phyloP scores from a whole-genome alignment of 2,888 invertebrate genomes.

The Hydropsyche betteni region DNA sequence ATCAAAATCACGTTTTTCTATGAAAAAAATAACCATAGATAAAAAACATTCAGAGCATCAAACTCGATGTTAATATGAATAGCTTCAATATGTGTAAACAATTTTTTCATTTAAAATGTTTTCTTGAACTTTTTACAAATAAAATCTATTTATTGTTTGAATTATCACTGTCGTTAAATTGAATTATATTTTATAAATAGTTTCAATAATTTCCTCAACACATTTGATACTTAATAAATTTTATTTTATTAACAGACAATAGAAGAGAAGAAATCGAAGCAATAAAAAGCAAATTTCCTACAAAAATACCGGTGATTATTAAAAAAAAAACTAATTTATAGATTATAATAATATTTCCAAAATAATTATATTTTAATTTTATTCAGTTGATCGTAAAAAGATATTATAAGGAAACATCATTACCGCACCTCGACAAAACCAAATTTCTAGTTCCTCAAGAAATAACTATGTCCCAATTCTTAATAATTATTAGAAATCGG shows the following conservation, averaged over 20 bases:
- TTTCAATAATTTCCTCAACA: too few species aligned
- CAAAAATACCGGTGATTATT: conserved; percentile 79
- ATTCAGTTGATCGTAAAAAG: conserved; percentile 83
- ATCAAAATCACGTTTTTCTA: too few species aligned
- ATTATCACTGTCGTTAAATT: too few species aligned
- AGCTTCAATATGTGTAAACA: too few species aligned
- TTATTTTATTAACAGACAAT: conserved; percentile 62
- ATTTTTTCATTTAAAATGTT: too few species aligned
- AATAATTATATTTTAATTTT: conserved; percentile 51
- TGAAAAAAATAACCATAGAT: too few species aligned
- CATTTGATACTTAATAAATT: neutral
- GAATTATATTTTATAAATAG: neutral
- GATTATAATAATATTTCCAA: neutral
- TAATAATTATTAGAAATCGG: conserved; percentile 75
- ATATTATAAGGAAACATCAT: conserved; percentile 78
- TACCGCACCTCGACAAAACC: conserved; percentile 82
- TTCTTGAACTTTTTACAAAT: too few species aligned
- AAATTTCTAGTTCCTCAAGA: conserved; percentile 91
- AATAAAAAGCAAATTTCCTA: conserved; percentile 80
- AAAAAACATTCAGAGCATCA: too few species aligned
- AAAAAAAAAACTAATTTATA: too few species aligned
- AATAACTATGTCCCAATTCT: conserved; percentile 87
- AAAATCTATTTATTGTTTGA: too few species aligned
- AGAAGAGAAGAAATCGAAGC: conserved; percentile 81
- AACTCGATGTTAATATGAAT: too few species aligned